A percentile compares a stretch with the other conserved stretches of the same genome.
Conservation (phyloP, 2,113 vertebrate genomes). For the Corythaeola cristata region DNA sequence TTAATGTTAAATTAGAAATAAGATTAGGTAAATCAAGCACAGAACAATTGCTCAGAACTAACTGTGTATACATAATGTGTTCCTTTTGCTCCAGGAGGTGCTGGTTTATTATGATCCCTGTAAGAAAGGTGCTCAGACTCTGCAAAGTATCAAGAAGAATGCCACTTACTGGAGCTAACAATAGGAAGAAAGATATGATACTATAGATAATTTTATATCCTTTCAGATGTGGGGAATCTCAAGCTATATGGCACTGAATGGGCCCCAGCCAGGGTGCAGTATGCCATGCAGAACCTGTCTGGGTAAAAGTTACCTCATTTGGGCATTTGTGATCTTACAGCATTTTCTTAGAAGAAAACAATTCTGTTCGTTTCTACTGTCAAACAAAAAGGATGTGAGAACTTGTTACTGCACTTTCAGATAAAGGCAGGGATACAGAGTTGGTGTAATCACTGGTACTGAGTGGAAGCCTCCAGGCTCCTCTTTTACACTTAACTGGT, state of each 20-base stretch:
- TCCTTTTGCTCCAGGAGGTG: not conserved
- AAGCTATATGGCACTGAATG: not conserved
- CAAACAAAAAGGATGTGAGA: not conserved
- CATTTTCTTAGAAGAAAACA: not conserved
- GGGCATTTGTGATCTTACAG: not conserved
- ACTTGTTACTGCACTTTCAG: not conserved
- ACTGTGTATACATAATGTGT: not conserved
- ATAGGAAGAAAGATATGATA: no score
- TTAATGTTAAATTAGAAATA: not conserved
- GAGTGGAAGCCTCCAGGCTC: not conserved
- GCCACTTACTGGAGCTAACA: not conserved
- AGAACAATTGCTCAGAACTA: not conserved
- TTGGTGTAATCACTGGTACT: no score
- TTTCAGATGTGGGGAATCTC: not conserved
- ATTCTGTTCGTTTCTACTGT: not conserved
- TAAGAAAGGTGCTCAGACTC: not conserved
- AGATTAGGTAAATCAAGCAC: not conserved
- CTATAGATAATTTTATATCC: not conserved
- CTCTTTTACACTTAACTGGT: not conserved
- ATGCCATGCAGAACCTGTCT: not conserved
- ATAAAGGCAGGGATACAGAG: no score
- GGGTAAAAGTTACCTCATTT: not conserved
- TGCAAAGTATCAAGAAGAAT: not conserved
- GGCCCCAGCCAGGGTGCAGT: not conserved
- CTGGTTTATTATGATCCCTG: not conserved